Conservation (phyloP, 2,797 vertebrate species). For the Agapornis canus region DNA sequence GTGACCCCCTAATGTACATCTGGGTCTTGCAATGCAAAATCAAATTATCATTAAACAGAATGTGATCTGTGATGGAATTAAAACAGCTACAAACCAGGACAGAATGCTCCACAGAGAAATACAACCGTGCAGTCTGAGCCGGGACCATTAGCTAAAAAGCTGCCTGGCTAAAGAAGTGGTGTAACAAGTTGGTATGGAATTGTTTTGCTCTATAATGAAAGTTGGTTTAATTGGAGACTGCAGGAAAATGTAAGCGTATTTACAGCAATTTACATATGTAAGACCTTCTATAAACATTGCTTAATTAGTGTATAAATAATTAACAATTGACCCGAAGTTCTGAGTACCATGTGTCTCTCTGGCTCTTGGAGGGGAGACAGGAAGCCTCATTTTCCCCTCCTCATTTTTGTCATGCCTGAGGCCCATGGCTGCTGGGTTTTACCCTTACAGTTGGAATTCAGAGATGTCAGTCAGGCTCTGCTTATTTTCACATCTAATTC, state of each 20-base stretch:
- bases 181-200: constrained; percentile 32
- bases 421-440: constrained; percentile 37
- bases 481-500: constrained; percentile 70
- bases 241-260: constrained; percentile 33
- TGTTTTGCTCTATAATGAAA: constrained; percentile 32
- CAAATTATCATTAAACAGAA: constrained; percentile 79
- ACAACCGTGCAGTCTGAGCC: not conserved
- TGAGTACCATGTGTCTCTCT: not conserved
- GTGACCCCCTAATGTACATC: constrained; percentile 76
- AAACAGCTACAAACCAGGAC: constrained; percentile 36
- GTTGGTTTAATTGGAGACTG: constrained; percentile 41
- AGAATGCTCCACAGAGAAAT: constrained; percentile 37
- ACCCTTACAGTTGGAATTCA: constrained; percentile 42
- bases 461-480: constrained; percentile 69
- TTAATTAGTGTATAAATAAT: constrained; percentile 58
- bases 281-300: constrained; percentile 11
- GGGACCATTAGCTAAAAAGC: not conserved
- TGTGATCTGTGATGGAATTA: constrained; percentile 49
- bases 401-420: constrained; percentile 63
- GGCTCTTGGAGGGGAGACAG: constrained; percentile 28
- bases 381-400: constrained; percentile 33
- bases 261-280: constrained; percentile 41
- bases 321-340: constrained; percentile 3
- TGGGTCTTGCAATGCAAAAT: constrained; percentile 77
- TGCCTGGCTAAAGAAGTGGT: constrained; percentile 17